Evolutionary conservation across 2,888 invertebrate genomes (phyloP).

Genomic region (Megaustenia siamemsis): DNA sequence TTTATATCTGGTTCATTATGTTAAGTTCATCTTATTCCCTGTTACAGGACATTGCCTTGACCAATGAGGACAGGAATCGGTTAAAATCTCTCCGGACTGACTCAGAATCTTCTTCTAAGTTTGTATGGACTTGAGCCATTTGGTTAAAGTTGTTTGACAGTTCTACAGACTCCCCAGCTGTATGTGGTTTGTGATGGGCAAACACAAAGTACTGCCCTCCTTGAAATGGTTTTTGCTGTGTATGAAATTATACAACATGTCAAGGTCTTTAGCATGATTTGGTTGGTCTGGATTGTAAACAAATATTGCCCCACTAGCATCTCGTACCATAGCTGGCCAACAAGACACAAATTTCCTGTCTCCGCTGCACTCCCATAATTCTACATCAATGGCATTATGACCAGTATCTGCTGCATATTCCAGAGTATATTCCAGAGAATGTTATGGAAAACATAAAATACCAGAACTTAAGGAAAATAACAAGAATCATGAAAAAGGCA

Average conservation of each 20-base stretch:
- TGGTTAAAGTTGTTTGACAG: conserved; percentile 68
- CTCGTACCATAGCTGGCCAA: conserved; percentile 88
- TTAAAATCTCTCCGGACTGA: conserved; percentile 76
- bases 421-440: too few species aligned
- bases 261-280: conserved; percentile 76
- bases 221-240: conserved; percentile 85
- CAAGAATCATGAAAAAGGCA: too few species aligned
- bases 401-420: conserved; percentile 84
- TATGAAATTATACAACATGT: conserved; percentile 83
- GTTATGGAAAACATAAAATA: too few species aligned
- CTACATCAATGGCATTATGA: conserved; percentile 85
- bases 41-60: conserved; percentile 76
- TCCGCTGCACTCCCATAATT: conserved; percentile 90
- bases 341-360: conserved; percentile 87
- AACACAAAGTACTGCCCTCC: conserved; percentile 83
- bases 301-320: conserved; percentile 86
- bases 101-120: conserved; percentile 77
- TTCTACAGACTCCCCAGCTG: conserved; percentile 40
- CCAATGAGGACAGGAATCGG: conserved; percentile 74
- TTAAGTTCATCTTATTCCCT: conserved; percentile 79
- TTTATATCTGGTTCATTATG: conserved; percentile 75
- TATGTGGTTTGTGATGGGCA: conserved; percentile 46
- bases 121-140: conserved; percentile 70
- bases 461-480: too few species aligned
- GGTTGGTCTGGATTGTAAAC: conserved; percentile 84